Evolutionary conservation across 2,888 invertebrate genomes (phyloP), one percentile per base, ranked within the genome.

Genomic region (Dryocosmus kuriphilus): DNA sequence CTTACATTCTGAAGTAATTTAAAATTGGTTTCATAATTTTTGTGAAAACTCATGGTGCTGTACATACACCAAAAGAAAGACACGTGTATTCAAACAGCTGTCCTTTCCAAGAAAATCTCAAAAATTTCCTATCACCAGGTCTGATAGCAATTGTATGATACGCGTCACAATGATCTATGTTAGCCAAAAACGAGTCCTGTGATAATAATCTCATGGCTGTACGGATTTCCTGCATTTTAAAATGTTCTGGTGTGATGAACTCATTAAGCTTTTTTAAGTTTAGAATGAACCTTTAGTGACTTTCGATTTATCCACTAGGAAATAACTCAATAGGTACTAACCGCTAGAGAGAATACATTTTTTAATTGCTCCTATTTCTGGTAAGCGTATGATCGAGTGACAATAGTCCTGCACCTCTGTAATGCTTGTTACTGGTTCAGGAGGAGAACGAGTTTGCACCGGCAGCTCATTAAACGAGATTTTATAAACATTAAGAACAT

Each of bases 11-110:
- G n/a, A 82, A 55, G 41, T 30, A 22, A 0, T 73, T 61, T 0
- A 79, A 35, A 2, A 83, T 19, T 11, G 79, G 81, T 60, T 82
- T 80, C 57, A 87, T 35, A n/a, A 87, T 51, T 82, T 87, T 86
- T 11, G 86, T 85, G 35, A 86, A 87, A n/a, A 84, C 74, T 71
- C 75, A 86, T 78, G 11, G 80, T 80, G n/a, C n/a, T n/a, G n/a
- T 38, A 80, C 16, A 30, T 80, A 79, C 35, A 81, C 71, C 6
- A 76, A 77, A 7, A 75, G 77, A 2, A 57, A 32, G 9, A 76
- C 35, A 0, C 77, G 77, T 32, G 24, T n/a, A n/a, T n/a, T n/a
- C n/a, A 19, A 80, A 86, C 1, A 82, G n/a, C 24, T 38, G 38
- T 2, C 65, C 77, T 3, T 79, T 38, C n/a, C n/a, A n/a, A n/a